Evolutionary conservation across 2,797 vertebrate genomes (phyloP), one percentile per base, ranked within the genome.

Genomic region (Podargus strigoides): DNA sequence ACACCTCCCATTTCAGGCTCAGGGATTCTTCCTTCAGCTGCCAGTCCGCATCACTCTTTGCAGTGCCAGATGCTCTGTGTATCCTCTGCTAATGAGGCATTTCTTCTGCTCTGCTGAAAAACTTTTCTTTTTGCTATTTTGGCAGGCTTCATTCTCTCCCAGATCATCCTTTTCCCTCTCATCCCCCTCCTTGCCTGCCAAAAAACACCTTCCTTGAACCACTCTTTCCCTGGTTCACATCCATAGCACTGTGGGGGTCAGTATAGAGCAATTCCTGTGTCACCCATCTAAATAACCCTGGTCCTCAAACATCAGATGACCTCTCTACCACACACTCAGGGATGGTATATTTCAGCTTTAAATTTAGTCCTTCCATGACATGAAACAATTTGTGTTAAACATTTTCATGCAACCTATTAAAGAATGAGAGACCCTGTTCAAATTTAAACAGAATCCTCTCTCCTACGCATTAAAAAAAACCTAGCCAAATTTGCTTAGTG

Each of bases 91-190:
- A 94, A 95, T 1, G 0, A 95, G 83, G 23, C 27, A 56, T 74
- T 72, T 86, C 85, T 88, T 90, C 85, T 82, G 41, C 80, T 90
- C 56, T 9, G 42, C 59, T 86, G 76, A n/a, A 91, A 78, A 95
- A 28, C 28, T 60, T 87, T 6, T 10, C 66, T 30, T 90, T 63
- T 37, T 64, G 34, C 30, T 90, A 6, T 73, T 85, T 86, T 87
- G 82, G 22, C 66, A 92, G 64, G 50, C 13, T 84, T 86, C 21
- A 4, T n/a, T 55, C 72, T 50, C n/a, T 87, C 30, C n/a, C 13
- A 68, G n/a, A 68, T 64, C 47, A 26, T 9, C 39, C 59, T 82
- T 92, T 84, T 74, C 64, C 68, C 8, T 15, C 23, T 85, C 36
- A 7, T 16, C 7, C 3, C 14, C 20, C 24, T 84, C 28, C 59